phyloP scores from a whole-genome alignment of 2,797 vertebrate species.

The Scomberomorus guttatus region DNA sequence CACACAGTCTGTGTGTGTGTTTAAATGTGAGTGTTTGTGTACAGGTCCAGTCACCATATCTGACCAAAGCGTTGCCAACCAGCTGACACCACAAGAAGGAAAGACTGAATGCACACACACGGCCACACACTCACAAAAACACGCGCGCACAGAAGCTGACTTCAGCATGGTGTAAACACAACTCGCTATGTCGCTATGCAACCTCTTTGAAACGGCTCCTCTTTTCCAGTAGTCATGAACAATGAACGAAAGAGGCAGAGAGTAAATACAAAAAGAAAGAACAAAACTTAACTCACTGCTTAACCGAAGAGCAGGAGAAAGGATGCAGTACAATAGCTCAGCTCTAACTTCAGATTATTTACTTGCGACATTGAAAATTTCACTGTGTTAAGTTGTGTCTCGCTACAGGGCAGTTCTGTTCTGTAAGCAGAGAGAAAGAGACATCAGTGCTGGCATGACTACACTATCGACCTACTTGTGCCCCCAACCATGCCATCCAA shows the following conservation, averaged over 20 bases:
- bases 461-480: constrained; percentile 66
- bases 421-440: constrained; percentile 23
- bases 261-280: constrained; percentile 18
- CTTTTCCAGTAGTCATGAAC: constrained; percentile 16
- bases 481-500: constrained; percentile 52
- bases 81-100: constrained; percentile 42
- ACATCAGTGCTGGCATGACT: constrained; percentile 11
- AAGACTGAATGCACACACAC: constrained; percentile 24
- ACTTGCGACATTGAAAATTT: constrained; percentile 16
- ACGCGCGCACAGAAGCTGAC: constrained; percentile 15
- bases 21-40: constrained; percentile 18
- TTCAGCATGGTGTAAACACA: constrained; percentile 64
- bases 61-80: constrained; percentile 48
- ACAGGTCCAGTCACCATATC: constrained; percentile 19
- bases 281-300: not conserved
- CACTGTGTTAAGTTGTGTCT: constrained; percentile 25
- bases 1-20: constrained; percentile 21
- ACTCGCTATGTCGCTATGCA: constrained; percentile 67
- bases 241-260: constrained; percentile 11
- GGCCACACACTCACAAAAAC: not conserved
- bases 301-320: not conserved
- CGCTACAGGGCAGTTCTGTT: constrained; percentile 48
- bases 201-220: constrained; percentile 45
- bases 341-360: constrained; percentile 19
- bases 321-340: constrained; percentile 1